Percentiles rank a stretch among this genome's conserved stretches.
Conservation (phyloP, 2,797 vertebrate genomes). For the Microtus californicus region DNA sequence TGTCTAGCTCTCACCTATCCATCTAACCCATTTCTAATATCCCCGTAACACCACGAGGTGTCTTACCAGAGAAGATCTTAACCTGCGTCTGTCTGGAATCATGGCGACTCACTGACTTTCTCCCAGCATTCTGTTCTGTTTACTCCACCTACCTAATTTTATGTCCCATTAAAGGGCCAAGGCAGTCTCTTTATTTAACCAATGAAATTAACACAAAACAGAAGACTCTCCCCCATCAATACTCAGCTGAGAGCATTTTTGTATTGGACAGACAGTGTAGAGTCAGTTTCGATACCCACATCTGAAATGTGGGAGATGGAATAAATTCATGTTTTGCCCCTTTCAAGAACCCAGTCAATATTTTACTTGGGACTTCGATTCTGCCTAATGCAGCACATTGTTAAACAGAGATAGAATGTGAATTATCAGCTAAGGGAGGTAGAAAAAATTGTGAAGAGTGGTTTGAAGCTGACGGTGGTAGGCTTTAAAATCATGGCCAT, state of each 20-base stretch:
- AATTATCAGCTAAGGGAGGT: conserved; percentile 59
- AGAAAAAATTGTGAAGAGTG: background rate
- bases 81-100: too few species aligned
- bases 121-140: too few species aligned
- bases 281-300: conserved; percentile 31
- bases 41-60: too few species aligned
- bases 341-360: background rate
- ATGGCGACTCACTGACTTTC: too few species aligned
- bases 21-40: too few species aligned
- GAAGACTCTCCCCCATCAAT: background rate
- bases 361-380: conserved; percentile 17
- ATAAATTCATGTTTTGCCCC: conserved; percentile 27
- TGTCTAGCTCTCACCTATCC: too few species aligned
- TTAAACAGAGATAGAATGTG: conserved; percentile 38
- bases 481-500: conserved; percentile 50
- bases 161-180: too few species aligned
- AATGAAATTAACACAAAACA: too few species aligned
- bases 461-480: conserved; percentile 57
- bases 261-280: background rate
- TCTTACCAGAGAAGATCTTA: too few species aligned
- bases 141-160: too few species aligned
- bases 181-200: too few species aligned
- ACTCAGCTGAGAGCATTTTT: conserved; percentile 43
- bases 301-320: conserved; percentile 7
- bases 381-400: conserved; percentile 31